These are phyloP conservation scores for Takifugu rubripes DNA, from an alignment of 2,797 vertebrate species.

Conservation along the genomic window DNA sequence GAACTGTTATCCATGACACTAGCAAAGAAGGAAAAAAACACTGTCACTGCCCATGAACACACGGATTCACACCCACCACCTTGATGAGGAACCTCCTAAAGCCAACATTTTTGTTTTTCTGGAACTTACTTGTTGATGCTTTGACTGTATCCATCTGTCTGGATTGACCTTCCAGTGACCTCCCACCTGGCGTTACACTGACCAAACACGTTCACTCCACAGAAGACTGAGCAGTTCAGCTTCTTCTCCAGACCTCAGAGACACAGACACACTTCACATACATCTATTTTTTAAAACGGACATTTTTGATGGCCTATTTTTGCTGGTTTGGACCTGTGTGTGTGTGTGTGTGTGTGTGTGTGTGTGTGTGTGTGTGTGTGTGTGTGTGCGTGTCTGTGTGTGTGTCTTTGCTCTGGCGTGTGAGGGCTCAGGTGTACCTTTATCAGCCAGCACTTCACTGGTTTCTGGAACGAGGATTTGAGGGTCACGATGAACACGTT, in stretches of 20 bases:
- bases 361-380: too few relatives aligned
- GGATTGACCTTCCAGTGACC: fast-evolving
- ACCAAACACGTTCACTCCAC: slow-evolving; percentile 48
- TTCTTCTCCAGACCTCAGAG: slow-evolving; percentile 53
- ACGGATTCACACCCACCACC: neutral
- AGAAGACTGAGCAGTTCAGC: slow-evolving; percentile 61
- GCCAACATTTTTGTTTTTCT: too few relatives aligned
- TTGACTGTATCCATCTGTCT: neutral
- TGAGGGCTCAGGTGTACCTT: slow-evolving; percentile 32
- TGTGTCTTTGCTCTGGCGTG: neutral
- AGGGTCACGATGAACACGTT: fast-evolving
- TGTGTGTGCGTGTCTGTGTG: too few relatives aligned
- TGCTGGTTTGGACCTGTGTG: too few relatives aligned
- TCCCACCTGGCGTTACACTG: slow-evolving; percentile 44
- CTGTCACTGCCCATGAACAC: neutral
- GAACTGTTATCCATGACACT: neutral
- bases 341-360: too few relatives aligned
- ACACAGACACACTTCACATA: neutral
- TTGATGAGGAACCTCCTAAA: too few relatives aligned
- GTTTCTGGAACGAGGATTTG: slow-evolving; percentile 18
- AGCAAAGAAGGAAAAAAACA: neutral
- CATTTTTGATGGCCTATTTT: too few relatives aligned
- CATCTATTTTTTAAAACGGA: neutral
- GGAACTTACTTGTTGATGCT: neutral
- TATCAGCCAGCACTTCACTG: slow-evolving; percentile 17